A percentile compares a stretch with the other conserved stretches of the same genome.
Evolutionary conservation across 2,113 vertebrate species (phyloP).

Genomic region (Onychostruthus taczanowskii): DNA sequence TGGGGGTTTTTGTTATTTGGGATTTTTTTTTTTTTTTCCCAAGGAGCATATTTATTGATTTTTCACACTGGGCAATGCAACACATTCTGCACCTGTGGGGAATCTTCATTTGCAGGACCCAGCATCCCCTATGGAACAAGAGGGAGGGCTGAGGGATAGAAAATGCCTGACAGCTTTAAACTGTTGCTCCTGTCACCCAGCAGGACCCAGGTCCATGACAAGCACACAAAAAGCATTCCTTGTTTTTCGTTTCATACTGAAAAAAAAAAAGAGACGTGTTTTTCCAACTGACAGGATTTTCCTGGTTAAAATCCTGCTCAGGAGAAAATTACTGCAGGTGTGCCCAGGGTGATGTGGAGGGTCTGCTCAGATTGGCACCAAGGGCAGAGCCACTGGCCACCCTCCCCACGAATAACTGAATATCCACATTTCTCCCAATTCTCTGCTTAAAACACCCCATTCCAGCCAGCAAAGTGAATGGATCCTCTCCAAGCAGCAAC

Average conservation of each 20-base stretch:
- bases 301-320: background rate
- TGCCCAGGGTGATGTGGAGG: accelerated
- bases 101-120: background rate
- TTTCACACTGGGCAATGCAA: background rate
- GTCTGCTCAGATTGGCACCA: background rate
- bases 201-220: background rate
- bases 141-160: background rate
- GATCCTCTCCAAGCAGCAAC: background rate
- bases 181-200: constrained; percentile 25
- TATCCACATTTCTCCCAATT: background rate
- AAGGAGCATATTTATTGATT: constrained; percentile 26
- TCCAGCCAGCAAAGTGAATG: background rate
- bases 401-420: accelerated
- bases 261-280: background rate
- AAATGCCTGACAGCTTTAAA: background rate
- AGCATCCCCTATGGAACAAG: background rate
- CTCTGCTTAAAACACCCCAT: background rate
- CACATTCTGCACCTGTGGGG: background rate
- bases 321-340: background rate
- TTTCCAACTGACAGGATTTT: background rate
- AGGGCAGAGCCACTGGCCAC: background rate
- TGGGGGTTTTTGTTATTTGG: background rate
- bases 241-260: background rate
- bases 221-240: background rate
- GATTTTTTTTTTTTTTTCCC: background rate